phyloP scores from a whole-genome alignment of 2,888 invertebrate species.

The Eristalinus sepulchralis region DNA sequence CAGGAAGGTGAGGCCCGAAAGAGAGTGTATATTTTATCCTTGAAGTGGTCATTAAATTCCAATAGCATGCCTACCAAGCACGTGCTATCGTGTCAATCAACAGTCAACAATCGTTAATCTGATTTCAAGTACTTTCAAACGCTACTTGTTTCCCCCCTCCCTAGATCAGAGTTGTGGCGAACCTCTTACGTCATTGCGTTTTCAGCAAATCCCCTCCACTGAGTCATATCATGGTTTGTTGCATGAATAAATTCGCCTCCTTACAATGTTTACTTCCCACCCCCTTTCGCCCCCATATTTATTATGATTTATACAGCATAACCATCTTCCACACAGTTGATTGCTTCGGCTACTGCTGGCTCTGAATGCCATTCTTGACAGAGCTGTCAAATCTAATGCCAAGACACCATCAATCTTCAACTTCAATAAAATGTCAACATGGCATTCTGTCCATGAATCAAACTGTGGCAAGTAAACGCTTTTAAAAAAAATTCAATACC shows the following conservation, averaged over 20 bases:
- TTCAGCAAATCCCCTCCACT: background rate
- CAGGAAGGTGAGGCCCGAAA: background rate
- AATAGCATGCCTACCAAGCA: background rate
- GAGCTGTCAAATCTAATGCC: constrained; percentile 8
- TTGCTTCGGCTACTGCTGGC: background rate
- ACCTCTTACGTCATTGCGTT: background rate
- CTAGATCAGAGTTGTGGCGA: too few relatives aligned
- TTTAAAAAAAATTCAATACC: background rate
- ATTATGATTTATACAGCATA: background rate
- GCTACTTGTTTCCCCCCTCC: background rate
- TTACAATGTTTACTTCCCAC: background rate
- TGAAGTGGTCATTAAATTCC: background rate
- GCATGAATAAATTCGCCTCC: background rate
- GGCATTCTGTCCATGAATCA: constrained; percentile 11
- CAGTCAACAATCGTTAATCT: background rate
- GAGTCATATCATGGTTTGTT: background rate
- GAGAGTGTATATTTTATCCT: background rate
- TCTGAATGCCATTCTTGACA: background rate
- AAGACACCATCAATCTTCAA: constrained; percentile 2
- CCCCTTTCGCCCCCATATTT: background rate
- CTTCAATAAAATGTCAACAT: constrained; percentile 9
- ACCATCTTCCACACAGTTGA: background rate
- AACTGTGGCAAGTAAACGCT: background rate
- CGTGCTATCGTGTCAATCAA: background rate
- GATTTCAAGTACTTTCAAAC: background rate